phyloP scores from a whole-genome alignment of 2,888 invertebrate genomes.

The Limenitis camilla region DNA sequence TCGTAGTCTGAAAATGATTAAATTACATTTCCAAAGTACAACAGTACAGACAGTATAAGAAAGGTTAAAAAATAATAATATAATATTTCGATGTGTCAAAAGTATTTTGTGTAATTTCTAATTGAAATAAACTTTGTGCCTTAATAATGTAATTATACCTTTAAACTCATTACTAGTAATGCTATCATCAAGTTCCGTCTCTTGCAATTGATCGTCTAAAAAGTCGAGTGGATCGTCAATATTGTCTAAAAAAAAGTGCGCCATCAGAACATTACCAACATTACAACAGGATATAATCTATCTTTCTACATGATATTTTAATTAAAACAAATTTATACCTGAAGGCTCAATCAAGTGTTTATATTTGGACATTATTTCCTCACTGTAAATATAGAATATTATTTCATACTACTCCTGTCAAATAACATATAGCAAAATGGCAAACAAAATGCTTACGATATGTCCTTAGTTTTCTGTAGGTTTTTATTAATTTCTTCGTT shows the following conservation, averaged over 20 bases:
- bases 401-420: constrained; percentile 6
- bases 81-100: too few relatives aligned
- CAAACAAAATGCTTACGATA: constrained; percentile 32
- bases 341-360: constrained; percentile 35
- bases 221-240: background rate
- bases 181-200: constrained; percentile 20
- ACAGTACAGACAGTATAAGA: too few relatives aligned
- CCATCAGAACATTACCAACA: too few relatives aligned
- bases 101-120: too few relatives aligned
- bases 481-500: constrained; percentile 12
- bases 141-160: background rate
- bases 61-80: too few relatives aligned
- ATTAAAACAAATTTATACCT: constrained; percentile 32
- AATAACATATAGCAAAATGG: background rate
- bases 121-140: too few relatives aligned
- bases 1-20: too few relatives aligned
- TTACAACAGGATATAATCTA: too few relatives aligned
- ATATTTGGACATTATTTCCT: constrained; percentile 47
- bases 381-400: constrained; percentile 37
- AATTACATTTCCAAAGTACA: too few relatives aligned
- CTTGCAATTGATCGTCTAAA: constrained; percentile 3
- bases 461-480: constrained; percentile 15
- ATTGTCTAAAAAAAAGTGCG: background rate
- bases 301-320: background rate
- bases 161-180: constrained; percentile 21